Evolutionary conservation across 53 echinoderm and acorn worm genomes (phyloP), one percentile per base, ranked within the genome.

Genomic region (Holothuria scabra): DNA sequence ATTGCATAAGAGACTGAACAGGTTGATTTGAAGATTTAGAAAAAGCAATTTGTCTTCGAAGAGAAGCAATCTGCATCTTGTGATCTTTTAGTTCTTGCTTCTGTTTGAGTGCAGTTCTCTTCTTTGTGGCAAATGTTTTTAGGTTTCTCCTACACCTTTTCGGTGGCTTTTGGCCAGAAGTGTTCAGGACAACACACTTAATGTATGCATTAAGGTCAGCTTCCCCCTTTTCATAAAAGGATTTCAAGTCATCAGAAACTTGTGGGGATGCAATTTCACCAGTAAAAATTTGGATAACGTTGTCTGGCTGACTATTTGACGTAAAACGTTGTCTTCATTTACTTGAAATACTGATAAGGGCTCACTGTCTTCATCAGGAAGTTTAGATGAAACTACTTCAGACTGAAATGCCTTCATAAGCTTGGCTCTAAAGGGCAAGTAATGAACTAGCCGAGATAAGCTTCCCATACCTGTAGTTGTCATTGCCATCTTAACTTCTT

Each of bases 401-500:
- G 76, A 76, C 23, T 29, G 23, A 13, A 76, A 56, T 28, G 56
- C 14, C 28, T 29, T 55, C 56, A 76, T 22, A 26, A 55, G 26
- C 13, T 76, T 52, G 16, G 76, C 22, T 5, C 76, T 21, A 75
- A 24, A 75, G 5, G 76, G 76, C 3, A 75, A 55, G 24, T 49
- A 75, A 18, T 52, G 55, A 9, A 76, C 24, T 2, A 75, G 46
- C 12, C 56, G 2, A 44, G 44, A 5, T 7, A 44, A 10, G 10
- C 44, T 44, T 10, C 44, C 10, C 76, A 75, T 75, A 22, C 48
- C 76, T 23, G 76, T 21, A 23, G 52, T 52, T 14, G 80, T 84
- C n/a, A 91, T 67, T 21, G 87, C 71, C 88, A 88, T 91, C 59
- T 91, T 84, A 24, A 80, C 67, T 23, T 86, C 84, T 59, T 63